phyloP scores from a whole-genome alignment of 1,140 invertebrate species.

The Tenebrio molitor region DNA sequence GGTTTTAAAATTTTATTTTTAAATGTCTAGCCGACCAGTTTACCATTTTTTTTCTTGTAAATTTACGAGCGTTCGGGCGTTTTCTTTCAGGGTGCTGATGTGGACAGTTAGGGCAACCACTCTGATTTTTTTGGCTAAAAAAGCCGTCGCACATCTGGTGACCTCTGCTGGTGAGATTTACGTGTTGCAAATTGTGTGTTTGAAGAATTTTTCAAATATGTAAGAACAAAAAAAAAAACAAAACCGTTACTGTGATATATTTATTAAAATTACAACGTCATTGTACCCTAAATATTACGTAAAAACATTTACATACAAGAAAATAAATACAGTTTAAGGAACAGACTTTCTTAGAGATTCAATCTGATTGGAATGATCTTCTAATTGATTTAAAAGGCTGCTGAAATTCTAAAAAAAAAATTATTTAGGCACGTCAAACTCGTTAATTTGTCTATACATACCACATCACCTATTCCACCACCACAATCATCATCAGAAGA shows the following conservation, averaged over 20 bases:
- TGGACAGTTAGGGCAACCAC: no score
- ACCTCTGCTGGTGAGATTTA: no score
- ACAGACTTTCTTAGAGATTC: slow-evolving; percentile 37
- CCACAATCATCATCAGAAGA: slow-evolving; percentile 30
- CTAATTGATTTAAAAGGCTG: slow-evolving; percentile 32
- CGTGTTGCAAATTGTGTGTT: no score
- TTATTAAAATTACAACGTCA: slow-evolving; percentile 19
- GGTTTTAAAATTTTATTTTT: no score
- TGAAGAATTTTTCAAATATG: no score
- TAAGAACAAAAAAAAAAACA: not conserved
- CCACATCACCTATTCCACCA: slow-evolving; percentile 27
- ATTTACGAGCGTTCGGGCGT: no score
- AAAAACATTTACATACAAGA: slow-evolving; percentile 22
- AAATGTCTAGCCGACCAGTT: no score
- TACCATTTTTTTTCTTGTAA: no score
- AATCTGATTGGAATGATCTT: slow-evolving; percentile 44
- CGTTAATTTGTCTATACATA: not conserved
- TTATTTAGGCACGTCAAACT: not conserved
- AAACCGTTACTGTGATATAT: not conserved
- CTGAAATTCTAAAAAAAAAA: slow-evolving; percentile 34
- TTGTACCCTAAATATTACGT: slow-evolving; percentile 3
- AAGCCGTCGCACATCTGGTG: no score
- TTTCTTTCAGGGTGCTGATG: no score
- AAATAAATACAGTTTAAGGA: slow-evolving; percentile 23
- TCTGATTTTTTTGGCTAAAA: no score